Percentiles rank a stretch among this genome's conserved stretches.
Conservation (phyloP, 2,797 vertebrate genomes). For the Heteromormyrus szaboi region DNA sequence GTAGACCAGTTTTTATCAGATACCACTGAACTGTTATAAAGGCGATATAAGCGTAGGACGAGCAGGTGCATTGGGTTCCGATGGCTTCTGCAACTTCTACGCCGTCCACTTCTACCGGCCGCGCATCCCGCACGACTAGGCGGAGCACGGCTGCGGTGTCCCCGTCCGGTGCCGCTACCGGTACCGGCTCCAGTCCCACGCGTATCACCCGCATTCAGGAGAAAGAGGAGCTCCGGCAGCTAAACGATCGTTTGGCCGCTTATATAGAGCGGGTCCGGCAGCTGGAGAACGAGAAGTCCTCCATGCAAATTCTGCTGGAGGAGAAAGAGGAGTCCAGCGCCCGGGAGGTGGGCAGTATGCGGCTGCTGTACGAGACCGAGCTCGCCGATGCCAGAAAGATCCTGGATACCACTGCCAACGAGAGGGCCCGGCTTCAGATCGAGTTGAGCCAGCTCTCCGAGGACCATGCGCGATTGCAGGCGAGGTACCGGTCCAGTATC, state of each 20-base stretch:
- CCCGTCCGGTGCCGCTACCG: constrained; percentile 1
- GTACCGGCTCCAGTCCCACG: constrained; percentile 46
- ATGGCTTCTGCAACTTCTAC: constrained; percentile 54
- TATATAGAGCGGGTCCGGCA: constrained; percentile 67
- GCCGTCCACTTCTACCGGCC: constrained; percentile 43
- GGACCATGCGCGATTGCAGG: constrained; percentile 59
- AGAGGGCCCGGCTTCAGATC: constrained; percentile 67
- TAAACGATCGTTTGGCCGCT: constrained; percentile 73
- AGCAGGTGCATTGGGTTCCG: not conserved
- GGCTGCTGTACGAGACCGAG: constrained; percentile 58
- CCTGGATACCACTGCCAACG: constrained; percentile 62
- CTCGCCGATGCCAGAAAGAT: constrained; percentile 60
- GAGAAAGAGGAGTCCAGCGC: constrained; percentile 49
- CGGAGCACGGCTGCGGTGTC: constrained; percentile 27
- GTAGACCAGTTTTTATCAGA: not conserved
- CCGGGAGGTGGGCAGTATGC: constrained; percentile 45
- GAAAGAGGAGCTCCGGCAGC: constrained; percentile 65
- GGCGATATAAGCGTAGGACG: not conserved
- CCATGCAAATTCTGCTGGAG: constrained; percentile 53
- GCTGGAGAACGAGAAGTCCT: constrained; percentile 60
- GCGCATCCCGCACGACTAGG: constrained; percentile 38
- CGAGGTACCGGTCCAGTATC: constrained; percentile 50
- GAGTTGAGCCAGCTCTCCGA: constrained; percentile 58
- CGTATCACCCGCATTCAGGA: constrained; percentile 61
- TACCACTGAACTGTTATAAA: not conserved